These are phyloP conservation scores for Marcusenius ussheri DNA, from an alignment of 2,113 vertebrate genomes.

Conservation along the genomic window DNA sequence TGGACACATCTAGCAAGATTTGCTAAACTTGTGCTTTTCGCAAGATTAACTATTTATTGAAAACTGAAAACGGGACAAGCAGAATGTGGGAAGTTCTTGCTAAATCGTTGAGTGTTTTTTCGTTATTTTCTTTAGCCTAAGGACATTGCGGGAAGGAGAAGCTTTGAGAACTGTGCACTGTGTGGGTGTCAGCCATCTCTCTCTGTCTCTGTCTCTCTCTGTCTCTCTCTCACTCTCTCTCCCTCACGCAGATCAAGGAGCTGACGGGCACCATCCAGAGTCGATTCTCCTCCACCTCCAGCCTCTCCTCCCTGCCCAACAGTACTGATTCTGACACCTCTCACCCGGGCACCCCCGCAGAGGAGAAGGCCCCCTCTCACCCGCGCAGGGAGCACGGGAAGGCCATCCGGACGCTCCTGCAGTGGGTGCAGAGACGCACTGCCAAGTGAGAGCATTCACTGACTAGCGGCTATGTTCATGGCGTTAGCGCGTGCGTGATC, in stretches of 20 bases:
- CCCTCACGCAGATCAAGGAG: conserved; percentile 82
- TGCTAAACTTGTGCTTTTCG: neutral
- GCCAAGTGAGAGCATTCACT: conserved; percentile 69
- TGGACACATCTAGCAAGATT: neutral
- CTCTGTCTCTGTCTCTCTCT: neutral
- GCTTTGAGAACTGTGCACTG: neutral
- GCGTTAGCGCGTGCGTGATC: neutral
- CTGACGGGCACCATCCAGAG: conserved; percentile 89
- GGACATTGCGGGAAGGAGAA: neutral
- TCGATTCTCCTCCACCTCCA: conserved; percentile 78
- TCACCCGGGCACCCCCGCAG: conserved; percentile 65
- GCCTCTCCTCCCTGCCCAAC: conserved; percentile 79
- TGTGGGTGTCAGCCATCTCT: neutral
- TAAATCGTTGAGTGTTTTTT: neutral
- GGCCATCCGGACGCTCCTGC: conserved; percentile 81
- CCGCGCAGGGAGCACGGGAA: conserved; percentile 76
- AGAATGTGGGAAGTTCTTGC: neutral
- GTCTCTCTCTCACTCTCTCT: conserved; percentile 16
- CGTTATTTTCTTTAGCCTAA: neutral
- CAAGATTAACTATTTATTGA: neutral
- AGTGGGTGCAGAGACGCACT: conserved; percentile 89
- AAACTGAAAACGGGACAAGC: neutral
- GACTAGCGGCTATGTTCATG: neutral
- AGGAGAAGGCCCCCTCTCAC: conserved; percentile 56
- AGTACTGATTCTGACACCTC: conserved; percentile 81